Evolutionary conservation across 2,797 vertebrate genomes (phyloP).

Genomic region (Eulemur coronatus): DNA sequence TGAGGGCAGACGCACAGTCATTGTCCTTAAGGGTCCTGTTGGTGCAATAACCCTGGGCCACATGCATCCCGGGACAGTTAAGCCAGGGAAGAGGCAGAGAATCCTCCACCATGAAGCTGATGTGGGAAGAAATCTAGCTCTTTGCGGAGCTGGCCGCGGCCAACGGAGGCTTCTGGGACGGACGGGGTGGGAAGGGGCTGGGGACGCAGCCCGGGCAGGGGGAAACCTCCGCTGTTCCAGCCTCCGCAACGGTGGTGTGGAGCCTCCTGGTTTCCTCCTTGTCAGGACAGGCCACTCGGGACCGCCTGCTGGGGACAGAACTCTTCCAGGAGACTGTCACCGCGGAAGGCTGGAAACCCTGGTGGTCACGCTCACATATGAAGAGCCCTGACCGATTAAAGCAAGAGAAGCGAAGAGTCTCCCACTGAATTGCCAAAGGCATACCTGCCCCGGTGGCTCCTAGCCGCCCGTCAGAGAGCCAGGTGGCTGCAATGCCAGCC

Average conservation of each 20-base stretch:
- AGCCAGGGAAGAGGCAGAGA: neutral
- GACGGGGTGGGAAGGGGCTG: neutral
- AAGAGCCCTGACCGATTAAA: neutral
- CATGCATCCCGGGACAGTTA: neutral
- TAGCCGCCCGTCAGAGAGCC: neutral
- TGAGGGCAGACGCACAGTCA: neutral
- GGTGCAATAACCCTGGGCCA: neutral
- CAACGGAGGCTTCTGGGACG: neutral
- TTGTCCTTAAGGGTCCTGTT: neutral
- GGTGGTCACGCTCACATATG: neutral
- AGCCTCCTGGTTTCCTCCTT: neutral
- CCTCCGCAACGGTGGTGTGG: accelerated
- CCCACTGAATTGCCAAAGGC: neutral
- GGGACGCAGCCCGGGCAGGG: too few species aligned
- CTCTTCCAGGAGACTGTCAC: neutral
- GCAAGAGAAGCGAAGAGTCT: neutral
- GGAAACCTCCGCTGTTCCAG: neutral
- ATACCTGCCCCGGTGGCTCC: too few species aligned
- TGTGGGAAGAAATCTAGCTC: neutral
- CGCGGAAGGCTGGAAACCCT: neutral
- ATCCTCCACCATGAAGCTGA: neutral
- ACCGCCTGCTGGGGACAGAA: neutral
- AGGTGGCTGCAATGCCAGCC: accelerated
- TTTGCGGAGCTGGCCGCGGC: neutral
- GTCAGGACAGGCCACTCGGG: neutral